Percentiles rank a stretch among this genome's conserved stretches.
Conservation (phyloP, 2,888 invertebrate genomes). For the Machimus atricapillus region DNA sequence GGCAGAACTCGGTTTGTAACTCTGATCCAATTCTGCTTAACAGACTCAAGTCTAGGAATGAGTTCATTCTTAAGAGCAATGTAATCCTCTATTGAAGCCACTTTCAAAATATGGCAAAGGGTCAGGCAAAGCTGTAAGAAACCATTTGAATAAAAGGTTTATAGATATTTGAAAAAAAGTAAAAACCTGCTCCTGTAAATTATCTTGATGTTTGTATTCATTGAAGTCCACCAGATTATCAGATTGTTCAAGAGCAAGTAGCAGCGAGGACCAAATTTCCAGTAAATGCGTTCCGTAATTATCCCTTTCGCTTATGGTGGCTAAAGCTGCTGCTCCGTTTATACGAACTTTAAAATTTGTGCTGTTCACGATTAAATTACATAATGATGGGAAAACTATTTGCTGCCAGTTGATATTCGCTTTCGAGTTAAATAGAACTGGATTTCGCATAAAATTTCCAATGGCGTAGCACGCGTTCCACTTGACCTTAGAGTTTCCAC, state of each 20-base stretch:
- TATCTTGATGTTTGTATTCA: constrained; percentile 86
- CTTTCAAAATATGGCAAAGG: constrained; percentile 73
- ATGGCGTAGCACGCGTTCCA: constrained; percentile 94
- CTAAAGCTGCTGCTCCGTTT: constrained; percentile 81
- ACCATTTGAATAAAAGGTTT: not conserved
- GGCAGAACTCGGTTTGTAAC: constrained; percentile 59
- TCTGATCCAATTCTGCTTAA: constrained; percentile 57
- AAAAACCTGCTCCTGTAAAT: constrained; percentile 80
- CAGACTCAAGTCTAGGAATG: constrained; percentile 53
- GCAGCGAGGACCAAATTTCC: constrained; percentile 73
- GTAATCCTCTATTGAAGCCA: constrained; percentile 69
- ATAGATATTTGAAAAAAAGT: constrained; percentile 33
- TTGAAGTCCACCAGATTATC: constrained; percentile 80
- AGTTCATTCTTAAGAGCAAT: constrained; percentile 60
- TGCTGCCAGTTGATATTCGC: constrained; percentile 63
- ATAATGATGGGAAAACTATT: constrained; percentile 71
- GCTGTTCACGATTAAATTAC: constrained; percentile 73
- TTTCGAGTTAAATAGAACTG: constrained; percentile 54
- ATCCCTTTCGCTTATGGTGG: constrained; percentile 67
- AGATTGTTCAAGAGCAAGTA: constrained; percentile 79
- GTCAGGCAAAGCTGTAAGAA: constrained; percentile 74
- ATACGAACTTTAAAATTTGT: constrained; percentile 90
- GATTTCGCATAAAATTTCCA: constrained; percentile 78
- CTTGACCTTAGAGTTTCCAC: constrained; percentile 83
- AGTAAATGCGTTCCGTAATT: constrained; percentile 71